Base-by-base conservation (phyloP, 1,140 invertebrate genomes). In the Conus ventricosus region DNA sequence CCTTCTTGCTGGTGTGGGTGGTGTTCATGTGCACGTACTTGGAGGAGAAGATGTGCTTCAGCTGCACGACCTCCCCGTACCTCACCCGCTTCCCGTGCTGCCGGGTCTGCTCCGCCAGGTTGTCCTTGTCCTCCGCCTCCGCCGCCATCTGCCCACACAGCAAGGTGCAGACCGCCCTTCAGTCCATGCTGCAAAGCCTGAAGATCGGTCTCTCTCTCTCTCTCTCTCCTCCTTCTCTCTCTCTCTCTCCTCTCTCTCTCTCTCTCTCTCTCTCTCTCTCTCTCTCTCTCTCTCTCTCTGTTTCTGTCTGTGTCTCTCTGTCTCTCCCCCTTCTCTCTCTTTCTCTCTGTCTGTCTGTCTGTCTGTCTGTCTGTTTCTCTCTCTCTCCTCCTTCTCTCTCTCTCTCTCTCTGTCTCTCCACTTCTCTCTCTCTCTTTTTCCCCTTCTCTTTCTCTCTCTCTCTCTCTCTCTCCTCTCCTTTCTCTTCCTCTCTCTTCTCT, bases 11-110 rank as follows among this genome's bases (percentile, higher is more conserved):
- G n/a, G 94, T 95, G 89, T 94, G 94, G 75, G 94, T 95, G 82
- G 95, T 95, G 87, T 94, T 95, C 92, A 95, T 94, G 88, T 95
- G 95, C 81, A 95, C 93, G 91, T 92, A 95, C 88, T 95, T 95
- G 11, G 92, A 91, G 11, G 94, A 94, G 89, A 95, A 95, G 57
- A 93, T 88, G 88, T 95, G 95, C 75, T 94, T 94, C 60, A 95
- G 91, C 94, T 95, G 92, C 23, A 95, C 93, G 63, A 95, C 91
- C 89, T 95, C 94, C 78, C 95, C 95, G 91, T 95, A 95, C 87
- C 94, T 89, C 25, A 95, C 94, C 53, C 93, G 89, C 91, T 95
- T 95, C 15, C 94, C 94, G 85, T 94, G 93, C 83, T 95, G 94
- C 75, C 95, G 88, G 83, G 91, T 92, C 90, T 95, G 94, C 89